These are phyloP conservation scores for Calliopum simillimum DNA, from an alignment of 2,888 invertebrate species.

Conservation along the genomic window DNA sequence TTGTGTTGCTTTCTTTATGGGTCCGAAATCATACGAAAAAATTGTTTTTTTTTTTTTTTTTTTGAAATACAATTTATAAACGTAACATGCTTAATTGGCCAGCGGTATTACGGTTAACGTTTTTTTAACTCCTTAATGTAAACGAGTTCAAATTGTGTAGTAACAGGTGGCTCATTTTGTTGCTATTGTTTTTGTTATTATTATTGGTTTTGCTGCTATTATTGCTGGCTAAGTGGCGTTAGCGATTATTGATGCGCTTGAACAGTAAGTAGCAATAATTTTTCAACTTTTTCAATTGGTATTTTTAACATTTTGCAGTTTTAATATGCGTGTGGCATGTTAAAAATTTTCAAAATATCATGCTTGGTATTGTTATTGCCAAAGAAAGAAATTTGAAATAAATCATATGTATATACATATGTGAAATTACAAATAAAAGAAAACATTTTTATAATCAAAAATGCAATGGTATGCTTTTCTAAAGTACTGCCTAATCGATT, in stretches of 20 bases:
- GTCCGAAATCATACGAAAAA: background rate
- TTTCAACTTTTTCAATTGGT: background rate
- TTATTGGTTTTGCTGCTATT: background rate
- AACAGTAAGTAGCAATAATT: background rate
- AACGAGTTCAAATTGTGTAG: too few relatives aligned
- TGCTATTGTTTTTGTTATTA: background rate
- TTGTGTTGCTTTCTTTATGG: conserved; percentile 14
- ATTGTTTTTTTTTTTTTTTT: background rate
- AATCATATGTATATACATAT: too few relatives aligned
- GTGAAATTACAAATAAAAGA: too few relatives aligned
- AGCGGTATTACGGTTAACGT: background rate
- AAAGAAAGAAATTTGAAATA: too few relatives aligned
- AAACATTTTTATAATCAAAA: too few relatives aligned
- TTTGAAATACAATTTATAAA: background rate
- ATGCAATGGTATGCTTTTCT: too few relatives aligned
- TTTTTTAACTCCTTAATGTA: too few relatives aligned
- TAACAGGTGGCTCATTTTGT: background rate
- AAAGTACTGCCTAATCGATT: too few relatives aligned
- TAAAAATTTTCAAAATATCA: too few relatives aligned
- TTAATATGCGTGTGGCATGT: too few relatives aligned
- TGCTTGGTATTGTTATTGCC: too few relatives aligned
- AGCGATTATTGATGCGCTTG: background rate
- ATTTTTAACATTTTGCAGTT: background rate
- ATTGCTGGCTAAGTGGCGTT: background rate
- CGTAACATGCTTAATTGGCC: conserved; percentile 6